Evolutionary conservation across 92 coral and sea anemone genomes (phyloP), one percentile per base, ranked within the genome.

Genomic region (Bergia sp.): DNA sequence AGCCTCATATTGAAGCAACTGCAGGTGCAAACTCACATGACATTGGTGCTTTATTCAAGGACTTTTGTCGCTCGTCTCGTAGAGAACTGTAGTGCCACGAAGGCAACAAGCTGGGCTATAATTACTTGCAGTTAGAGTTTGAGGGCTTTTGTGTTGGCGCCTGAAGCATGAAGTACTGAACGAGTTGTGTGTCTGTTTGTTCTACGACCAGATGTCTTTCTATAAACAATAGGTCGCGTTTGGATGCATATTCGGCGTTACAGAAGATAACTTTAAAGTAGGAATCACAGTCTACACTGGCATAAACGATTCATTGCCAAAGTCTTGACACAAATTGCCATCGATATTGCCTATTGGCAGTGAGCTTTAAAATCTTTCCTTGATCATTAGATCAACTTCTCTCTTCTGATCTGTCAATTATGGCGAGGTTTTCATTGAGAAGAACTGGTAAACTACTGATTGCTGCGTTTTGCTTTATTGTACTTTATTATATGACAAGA

Each of bases 401-500:
- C 47, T 38, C 37, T 79, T 79, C 39, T 44, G 13, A 37, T 3
- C 36, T 76, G 47, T 16, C 45, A 67, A 29, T 0, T 71, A 84
- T 84, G 87, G 87, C 78, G 86, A 81, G 94, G 64, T 61, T 92
- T 66, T 72, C 89, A 7, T 61, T 87, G 55, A 76, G 80, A 87
- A 89, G 85, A 85, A 58, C 74, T 13, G 89, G 86, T 18, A 91
- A 90, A 50, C 43, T 92, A 38, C 58, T 41, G 40, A 73, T 92
- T 49, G 81, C 91, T 10, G 73, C 81, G 3, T 76, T 89, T 47
- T 81, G 88, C 23, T 79, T 91, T 40, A 66, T 75, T 42, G 89
- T 92, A 12, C 41, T 92, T 15, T 92, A 92, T 53, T 86, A 81
- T 69, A 90, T 92, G 65, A 84, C 55, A 39, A 84, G 87, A 41